Conservation (phyloP, 2,113 vertebrate genomes). For the Dendrocopos noguchii region DNA sequence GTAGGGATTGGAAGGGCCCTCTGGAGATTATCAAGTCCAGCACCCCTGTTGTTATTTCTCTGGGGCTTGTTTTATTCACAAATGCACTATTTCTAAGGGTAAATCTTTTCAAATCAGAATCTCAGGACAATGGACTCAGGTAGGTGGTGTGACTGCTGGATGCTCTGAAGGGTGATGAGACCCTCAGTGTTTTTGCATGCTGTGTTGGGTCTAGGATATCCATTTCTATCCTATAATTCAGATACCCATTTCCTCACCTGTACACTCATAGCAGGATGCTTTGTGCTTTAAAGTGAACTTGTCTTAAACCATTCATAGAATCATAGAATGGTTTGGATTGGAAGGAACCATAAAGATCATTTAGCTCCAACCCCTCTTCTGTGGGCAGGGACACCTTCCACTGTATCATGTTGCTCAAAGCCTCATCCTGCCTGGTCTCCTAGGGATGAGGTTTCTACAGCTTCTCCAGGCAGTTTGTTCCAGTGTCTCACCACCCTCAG, state of each 20-base stretch:
- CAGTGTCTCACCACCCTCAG: too few relatives aligned
- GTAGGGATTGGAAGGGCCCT: too few relatives aligned
- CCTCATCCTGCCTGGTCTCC: too few relatives aligned
- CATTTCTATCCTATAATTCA: not conserved
- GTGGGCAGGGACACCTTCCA: too few relatives aligned
- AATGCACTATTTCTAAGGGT: not conserved
- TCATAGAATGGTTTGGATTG: too few relatives aligned
- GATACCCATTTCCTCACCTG: rapidly evolving
- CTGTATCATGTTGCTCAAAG: too few relatives aligned
- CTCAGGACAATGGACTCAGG: rapidly evolving
- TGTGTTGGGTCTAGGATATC: not conserved
- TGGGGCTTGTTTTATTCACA: not conserved
- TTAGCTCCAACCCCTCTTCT: too few relatives aligned
- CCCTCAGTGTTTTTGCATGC: not conserved
- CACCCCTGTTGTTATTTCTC: not conserved
- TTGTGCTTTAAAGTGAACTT: not conserved
- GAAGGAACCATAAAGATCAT: too few relatives aligned
- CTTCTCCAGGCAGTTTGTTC: too few relatives aligned
- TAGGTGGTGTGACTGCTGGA: not conserved
- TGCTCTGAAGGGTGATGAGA: not conserved
- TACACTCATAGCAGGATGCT: rapidly evolving
- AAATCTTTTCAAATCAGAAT: not conserved
- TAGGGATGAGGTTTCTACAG: too few relatives aligned
- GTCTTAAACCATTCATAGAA: not conserved
- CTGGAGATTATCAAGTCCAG: too few relatives aligned